These are phyloP conservation scores for Pseudomyrmex dendroicus DNA, from an alignment of 1,140 invertebrate genomes.

Conservation along the genomic window DNA sequence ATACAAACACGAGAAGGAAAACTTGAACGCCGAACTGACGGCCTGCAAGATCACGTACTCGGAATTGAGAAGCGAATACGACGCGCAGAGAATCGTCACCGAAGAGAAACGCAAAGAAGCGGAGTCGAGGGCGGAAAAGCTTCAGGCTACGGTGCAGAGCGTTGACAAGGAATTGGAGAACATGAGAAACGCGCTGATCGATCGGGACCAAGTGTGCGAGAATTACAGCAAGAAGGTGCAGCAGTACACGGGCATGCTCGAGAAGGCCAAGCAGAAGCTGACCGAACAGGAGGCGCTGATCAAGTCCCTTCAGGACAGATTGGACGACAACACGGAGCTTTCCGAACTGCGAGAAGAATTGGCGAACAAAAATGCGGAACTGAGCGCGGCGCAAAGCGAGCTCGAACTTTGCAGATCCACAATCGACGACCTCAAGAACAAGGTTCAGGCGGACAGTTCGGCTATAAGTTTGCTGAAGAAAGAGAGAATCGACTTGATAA, in stretches of 20 bases:
- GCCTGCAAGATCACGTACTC: constrained; percentile 78
- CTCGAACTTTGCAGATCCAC: constrained; percentile 69
- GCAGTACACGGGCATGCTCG: constrained; percentile 63
- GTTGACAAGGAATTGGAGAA: constrained; percentile 73
- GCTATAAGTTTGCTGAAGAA: constrained; percentile 65
- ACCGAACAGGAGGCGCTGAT: constrained; percentile 61
- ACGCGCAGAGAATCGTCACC: constrained; percentile 62
- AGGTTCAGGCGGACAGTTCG: constrained; percentile 50
- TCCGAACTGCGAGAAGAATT: constrained; percentile 64
- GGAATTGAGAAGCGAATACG: constrained; percentile 68
- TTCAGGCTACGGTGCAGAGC: constrained; percentile 66
- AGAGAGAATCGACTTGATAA: constrained; percentile 71
- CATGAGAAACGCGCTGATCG: constrained; percentile 63
- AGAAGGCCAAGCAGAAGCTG: constrained; percentile 70
- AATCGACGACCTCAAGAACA: constrained; percentile 71
- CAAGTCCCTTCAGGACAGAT: constrained; percentile 59
- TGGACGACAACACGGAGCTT: constrained; percentile 68
- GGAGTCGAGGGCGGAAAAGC: constrained; percentile 65
- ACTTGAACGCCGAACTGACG: constrained; percentile 83
- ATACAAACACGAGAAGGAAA: constrained; percentile 85
- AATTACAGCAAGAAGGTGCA: constrained; percentile 71
- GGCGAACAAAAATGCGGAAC: constrained; percentile 71
- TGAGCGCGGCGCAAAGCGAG: constrained; percentile 66
- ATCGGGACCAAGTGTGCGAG: constrained; percentile 71
- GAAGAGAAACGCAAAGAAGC: constrained; percentile 56